Base-by-base conservation (phyloP, 2,888 invertebrate genomes). In the Lasioglossum vierecki region DNA sequence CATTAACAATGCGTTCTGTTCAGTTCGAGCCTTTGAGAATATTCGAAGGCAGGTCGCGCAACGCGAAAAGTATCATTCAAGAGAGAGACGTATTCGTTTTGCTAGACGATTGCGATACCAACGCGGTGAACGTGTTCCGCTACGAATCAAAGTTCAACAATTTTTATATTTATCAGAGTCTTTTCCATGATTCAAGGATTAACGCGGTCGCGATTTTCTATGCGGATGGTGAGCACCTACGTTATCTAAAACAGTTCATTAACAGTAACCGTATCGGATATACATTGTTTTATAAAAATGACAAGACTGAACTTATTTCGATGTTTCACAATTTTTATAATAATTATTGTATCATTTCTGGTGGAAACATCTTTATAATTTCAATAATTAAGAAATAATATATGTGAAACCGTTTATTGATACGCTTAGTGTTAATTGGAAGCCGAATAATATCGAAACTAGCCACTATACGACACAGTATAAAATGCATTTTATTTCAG, bases 91-190 rank as follows among this genome's bases (percentile, higher is more conserved):
- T 80, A 30, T 94, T 94, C 78, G 60, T 94, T 41, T 73, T 94
- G 26, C 66, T 94, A 30, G 93, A 93, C 68, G 92, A 94, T 86
- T 84, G 85, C 8, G 82, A 86, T 72, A 92, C 90, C 0, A 91
- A 91, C n/a, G 91, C 91, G 2, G 83, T 94, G 11, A 89, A 92
- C 60, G 91, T 94, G 49, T 93, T 90, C 75, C 72, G 82, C 46
- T 94, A 94, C 79, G 78, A 92, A 18, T 30, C 46, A 0, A 39
- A 83, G 30, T 87, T 46, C 76, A 90, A 92, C 39, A 93, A 92
- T 76, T 94, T 93, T 85, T 77, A 91, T 66, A 81, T 81, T 35
- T 93, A 93, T 85, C 94, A 94, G 85, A 93, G 87, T 76, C 89
- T 94, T 0, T 91, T 91, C 81, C 87, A 91, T 44, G 86, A 90